phyloP scores from a whole-genome alignment of 2,797 vertebrate species.

The Parambassis ranga region DNA sequence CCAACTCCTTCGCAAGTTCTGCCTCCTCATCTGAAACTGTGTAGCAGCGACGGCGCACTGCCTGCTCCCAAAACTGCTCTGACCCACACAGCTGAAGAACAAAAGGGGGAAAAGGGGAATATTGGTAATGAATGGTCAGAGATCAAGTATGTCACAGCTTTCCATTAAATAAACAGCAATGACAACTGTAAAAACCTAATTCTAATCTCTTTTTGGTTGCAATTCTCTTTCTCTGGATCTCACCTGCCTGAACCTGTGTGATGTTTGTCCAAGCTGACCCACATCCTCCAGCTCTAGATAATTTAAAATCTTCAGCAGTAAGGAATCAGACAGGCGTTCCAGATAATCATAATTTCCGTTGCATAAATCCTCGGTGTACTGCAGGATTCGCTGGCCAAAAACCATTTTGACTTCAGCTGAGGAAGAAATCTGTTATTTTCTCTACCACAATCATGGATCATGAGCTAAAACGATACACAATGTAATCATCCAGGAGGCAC shows the following conservation, averaged over 20 bases:
- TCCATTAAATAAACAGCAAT: too few relatives aligned
- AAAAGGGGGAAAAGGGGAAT: not conserved
- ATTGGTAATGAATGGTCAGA: too few relatives aligned
- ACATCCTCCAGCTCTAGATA: conserved; percentile 86
- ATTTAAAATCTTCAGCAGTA: conserved; percentile 83
- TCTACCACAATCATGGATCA: too few relatives aligned
- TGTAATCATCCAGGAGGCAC: too few relatives aligned
- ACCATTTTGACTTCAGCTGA: conserved; percentile 78
- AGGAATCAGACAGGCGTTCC: conserved; percentile 77
- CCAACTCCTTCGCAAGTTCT: conserved; percentile 76
- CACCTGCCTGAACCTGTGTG: conserved; percentile 80
- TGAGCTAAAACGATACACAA: too few relatives aligned
- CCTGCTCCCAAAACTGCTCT: conserved; percentile 82
- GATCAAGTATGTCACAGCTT: too few relatives aligned
- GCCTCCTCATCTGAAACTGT: conserved; percentile 77
- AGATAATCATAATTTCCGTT: conserved; percentile 84
- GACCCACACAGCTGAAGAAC: conserved; percentile 78
- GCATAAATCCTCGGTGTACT: conserved; percentile 82
- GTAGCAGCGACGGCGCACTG: conserved; percentile 67
- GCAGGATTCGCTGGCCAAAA: conserved; percentile 78
- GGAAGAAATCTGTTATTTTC: conserved; percentile 5
- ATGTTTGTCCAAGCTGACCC: conserved; percentile 81
- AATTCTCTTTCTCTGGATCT: conserved; percentile 27
- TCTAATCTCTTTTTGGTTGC: rapidly evolving
- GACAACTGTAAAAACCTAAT: not conserved